phyloP scores from a whole-genome alignment of 2,797 vertebrate species.

The Peromyscus eremicus region DNA sequence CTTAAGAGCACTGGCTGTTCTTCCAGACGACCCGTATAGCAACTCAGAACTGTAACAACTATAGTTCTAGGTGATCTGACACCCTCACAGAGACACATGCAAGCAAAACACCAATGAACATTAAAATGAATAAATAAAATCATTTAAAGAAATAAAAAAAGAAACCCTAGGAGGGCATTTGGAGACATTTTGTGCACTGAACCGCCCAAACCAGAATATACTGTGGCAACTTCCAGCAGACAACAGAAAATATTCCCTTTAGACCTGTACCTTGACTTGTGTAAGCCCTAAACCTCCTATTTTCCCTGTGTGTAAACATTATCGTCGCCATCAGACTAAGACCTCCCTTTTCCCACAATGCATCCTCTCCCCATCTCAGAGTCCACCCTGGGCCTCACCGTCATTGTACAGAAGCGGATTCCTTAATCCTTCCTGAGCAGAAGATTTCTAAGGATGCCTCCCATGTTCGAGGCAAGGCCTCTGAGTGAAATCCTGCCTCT shows the following conservation, averaged over 20 bases:
- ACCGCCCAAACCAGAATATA: neutral
- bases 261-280: neutral
- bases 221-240: neutral
- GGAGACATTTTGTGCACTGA: neutral
- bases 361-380: neutral
- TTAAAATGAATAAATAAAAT: neutral
- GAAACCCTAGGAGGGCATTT: neutral
- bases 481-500: neutral
- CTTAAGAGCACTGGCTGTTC: neutral
- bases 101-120: neutral
- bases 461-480: neutral
- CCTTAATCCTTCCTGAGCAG: neutral
- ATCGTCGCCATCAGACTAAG: neutral
- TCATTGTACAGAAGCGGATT: neutral
- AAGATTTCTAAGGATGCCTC: neutral
- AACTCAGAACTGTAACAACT: neutral
- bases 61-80: neutral
- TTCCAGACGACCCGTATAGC: neutral
- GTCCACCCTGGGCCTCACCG: rapidly evolving
- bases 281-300: neutral
- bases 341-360: neutral
- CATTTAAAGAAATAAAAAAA: neutral
- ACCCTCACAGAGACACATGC: neutral
- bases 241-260: neutral
- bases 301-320: neutral